Conservation (phyloP, 2,797 vertebrate genomes). For the Sebastes glaucus region DNA sequence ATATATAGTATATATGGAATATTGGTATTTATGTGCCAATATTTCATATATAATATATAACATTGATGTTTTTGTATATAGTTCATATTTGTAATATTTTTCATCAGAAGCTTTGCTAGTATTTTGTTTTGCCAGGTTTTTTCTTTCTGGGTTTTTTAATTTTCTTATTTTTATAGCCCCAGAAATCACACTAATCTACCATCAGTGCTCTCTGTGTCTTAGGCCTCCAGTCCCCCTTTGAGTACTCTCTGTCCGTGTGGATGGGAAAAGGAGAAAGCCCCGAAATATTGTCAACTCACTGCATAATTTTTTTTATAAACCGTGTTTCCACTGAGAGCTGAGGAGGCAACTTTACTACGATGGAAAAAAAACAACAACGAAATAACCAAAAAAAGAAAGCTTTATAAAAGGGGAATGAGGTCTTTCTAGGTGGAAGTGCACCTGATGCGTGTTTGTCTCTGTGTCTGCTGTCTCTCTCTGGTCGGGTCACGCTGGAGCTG, state of each 20-base stretch:
- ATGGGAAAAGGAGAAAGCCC: constrained; percentile 27
- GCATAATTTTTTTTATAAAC: constrained; percentile 28
- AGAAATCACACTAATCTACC: constrained; percentile 72
- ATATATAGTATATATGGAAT: constrained; percentile 81
- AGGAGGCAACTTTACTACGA: constrained; percentile 37
- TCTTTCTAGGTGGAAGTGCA: constrained; percentile 44
- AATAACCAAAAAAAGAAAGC: constrained; percentile 49
- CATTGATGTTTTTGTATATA: constrained; percentile 84
- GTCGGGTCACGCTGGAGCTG: constrained; percentile 22
- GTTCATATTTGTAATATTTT: constrained; percentile 83
- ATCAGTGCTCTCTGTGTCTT: constrained; percentile 68
- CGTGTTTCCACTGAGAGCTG: constrained; percentile 33
- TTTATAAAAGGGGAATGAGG: constrained; percentile 63
- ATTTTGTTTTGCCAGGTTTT: constrained; percentile 71
- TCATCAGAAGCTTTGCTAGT: constrained; percentile 81
- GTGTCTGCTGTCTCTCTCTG: constrained; percentile 53
- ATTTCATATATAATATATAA: constrained; percentile 76
- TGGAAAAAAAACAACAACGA: neutral
- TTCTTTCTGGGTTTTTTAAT: constrained; percentile 38
- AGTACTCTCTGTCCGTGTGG: constrained; percentile 11
- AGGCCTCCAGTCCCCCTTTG: constrained; percentile 35
- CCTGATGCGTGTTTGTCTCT: constrained; percentile 20
- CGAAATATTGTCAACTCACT: constrained; percentile 45
- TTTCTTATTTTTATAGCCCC: constrained; percentile 72
- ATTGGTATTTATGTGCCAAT: constrained; percentile 69